A percentile compares a stretch with the other conserved stretches of the same genome.
These are phyloP conservation scores for Hyperoodon ampullatus DNA, from an alignment of 2,113 vertebrate species.

Conservation along the genomic window DNA sequence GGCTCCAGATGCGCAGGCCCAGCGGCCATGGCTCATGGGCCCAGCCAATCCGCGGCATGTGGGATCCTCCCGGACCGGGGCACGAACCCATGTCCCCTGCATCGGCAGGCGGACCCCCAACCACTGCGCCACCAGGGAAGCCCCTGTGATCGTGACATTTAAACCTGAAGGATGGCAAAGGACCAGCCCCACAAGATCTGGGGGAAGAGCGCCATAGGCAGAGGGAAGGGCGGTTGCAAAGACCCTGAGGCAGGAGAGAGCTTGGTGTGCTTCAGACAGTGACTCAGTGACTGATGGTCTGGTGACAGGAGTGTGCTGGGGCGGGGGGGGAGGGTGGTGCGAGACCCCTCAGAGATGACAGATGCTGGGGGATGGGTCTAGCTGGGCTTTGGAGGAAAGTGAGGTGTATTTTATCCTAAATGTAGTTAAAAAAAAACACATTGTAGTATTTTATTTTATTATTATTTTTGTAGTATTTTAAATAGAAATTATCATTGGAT, in stretches of 20 bases:
- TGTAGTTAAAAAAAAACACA: not conserved
- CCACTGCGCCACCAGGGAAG: too few species aligned
- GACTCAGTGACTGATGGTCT: not conserved
- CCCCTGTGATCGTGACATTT: not conserved
- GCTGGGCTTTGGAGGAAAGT: not conserved
- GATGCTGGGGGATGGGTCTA: not conserved
- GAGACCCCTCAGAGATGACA: not conserved
- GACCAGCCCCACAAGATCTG: not conserved
- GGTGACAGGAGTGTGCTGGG: not conserved
- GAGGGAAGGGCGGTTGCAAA: not conserved
- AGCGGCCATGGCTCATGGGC: too few species aligned
- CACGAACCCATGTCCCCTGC: too few species aligned
- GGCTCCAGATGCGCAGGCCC: too few species aligned
- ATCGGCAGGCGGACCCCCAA: too few species aligned
- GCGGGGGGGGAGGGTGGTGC: accelerated
- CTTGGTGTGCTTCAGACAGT: not conserved
- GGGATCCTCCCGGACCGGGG: too few species aligned
- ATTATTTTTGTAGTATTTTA: not conserved
- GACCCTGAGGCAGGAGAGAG: not conserved
- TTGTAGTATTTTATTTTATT: not conserved
- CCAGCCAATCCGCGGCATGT: too few species aligned
- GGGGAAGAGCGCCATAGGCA: not conserved
- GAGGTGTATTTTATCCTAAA: not conserved
- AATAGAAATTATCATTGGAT: not conserved
- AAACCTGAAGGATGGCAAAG: not conserved